Conservation (phyloP, 2,888 invertebrate genomes). For the Hartigia nigra region DNA sequence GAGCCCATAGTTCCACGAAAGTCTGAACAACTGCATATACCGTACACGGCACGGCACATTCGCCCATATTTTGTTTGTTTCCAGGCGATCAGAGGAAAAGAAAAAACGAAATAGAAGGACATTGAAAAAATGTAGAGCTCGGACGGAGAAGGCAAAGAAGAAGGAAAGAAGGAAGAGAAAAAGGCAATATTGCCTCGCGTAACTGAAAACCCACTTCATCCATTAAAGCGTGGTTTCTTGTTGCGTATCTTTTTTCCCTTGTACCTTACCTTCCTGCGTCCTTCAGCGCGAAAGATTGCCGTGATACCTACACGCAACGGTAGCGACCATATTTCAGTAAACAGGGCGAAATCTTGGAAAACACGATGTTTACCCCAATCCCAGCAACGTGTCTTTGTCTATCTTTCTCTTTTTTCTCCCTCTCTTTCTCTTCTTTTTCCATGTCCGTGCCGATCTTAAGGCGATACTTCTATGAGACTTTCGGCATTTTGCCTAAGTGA, state of each 20-base stretch:
- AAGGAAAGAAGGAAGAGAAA: slow-evolving; percentile 8
- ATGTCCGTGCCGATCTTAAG: not conserved
- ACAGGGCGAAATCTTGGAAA: slow-evolving; percentile 6
- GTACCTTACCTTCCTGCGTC: slow-evolving; percentile 10
- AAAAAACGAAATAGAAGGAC: slow-evolving; percentile 7
- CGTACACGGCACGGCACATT: not conserved
- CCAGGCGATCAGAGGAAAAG: not conserved
- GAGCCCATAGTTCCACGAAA: not conserved
- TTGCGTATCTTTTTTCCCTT: slow-evolving; percentile 24
- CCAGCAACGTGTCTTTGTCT: not conserved
- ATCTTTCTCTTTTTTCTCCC: not conserved
- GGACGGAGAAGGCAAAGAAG: slow-evolving; percentile 13
- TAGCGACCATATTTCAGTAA: not conserved
- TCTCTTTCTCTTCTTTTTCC: not conserved
- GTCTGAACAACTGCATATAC: not conserved
- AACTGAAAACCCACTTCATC: slow-evolving; percentile 59
- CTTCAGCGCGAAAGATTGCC: not conserved
- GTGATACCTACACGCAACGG: not conserved
- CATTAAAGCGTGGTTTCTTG: slow-evolving; percentile 53
- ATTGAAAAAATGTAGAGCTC: slow-evolving; percentile 10
- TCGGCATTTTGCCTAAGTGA: not conserved
- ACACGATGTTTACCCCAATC: slow-evolving; percentile 5
- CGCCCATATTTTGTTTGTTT: not conserved
- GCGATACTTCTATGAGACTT: not conserved
- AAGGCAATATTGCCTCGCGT: slow-evolving; percentile 55